Evolutionary conservation across 2,113 vertebrate genomes (phyloP).

Genomic region (Corapipo altera): DNA sequence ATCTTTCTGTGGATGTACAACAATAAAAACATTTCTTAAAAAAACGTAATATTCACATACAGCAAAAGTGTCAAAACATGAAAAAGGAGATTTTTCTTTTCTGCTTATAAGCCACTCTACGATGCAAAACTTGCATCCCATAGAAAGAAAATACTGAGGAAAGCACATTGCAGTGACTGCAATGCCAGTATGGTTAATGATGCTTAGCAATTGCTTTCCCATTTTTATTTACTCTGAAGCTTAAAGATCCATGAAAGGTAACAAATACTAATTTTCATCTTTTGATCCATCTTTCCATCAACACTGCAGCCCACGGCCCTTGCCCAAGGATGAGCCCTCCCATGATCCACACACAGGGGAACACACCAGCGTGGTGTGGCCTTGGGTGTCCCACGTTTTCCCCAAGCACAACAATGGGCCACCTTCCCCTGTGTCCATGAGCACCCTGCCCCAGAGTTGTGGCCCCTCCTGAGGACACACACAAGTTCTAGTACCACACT

Average conservation of each 20-base stretch:
- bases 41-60: background rate
- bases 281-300: background rate
- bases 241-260: background rate
- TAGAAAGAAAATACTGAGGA: background rate
- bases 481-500: background rate
- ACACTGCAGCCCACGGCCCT: background rate
- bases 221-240: background rate
- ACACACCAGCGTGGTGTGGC: fast-evolving
- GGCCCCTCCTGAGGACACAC: background rate
- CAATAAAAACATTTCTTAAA: background rate
- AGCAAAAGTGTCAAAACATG: background rate
- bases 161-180: background rate
- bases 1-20: background rate
- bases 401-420: background rate
- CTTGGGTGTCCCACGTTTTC: fast-evolving
- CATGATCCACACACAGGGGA: too few species aligned
- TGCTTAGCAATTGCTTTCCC: background rate
- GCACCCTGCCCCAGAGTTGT: background rate
- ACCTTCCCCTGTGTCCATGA: background rate
- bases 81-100: background rate
- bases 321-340: background rate
- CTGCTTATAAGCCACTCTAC: background rate
- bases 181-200: background rate
- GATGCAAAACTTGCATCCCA: background rate
- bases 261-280: background rate